Conservation (phyloP, 2,113 vertebrate species). For the Felis chaus region DNA sequence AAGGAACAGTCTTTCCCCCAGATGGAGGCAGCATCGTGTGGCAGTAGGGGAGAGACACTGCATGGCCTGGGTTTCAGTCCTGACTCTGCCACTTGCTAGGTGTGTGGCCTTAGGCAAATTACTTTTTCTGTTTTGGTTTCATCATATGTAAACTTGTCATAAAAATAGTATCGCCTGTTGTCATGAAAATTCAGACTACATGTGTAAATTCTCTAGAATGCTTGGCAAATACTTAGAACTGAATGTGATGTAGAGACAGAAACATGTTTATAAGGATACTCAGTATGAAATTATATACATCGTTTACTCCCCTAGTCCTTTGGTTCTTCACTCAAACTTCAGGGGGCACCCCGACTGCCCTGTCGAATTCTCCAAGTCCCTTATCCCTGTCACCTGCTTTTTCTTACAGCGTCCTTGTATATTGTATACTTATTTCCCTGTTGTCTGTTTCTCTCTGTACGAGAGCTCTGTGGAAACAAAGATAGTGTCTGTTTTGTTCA, state of each 20-base stretch:
- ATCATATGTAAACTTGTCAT: background rate
- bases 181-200: background rate
- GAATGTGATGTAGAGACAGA: background rate
- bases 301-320: background rate
- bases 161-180: background rate
- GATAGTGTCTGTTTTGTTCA: background rate
- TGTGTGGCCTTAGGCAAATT: background rate
- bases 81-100: background rate
- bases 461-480: background rate
- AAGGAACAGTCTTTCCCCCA: background rate
- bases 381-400: background rate
- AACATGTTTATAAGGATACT: background rate
- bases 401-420: background rate
- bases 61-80: too few species aligned
- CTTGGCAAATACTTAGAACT: background rate
- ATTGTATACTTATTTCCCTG: background rate
- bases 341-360: background rate
- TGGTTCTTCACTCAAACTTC: background rate
- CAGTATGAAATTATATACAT: background rate
- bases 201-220: background rate
- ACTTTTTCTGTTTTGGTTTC: background rate
- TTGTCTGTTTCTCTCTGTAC: background rate
- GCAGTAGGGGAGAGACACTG: background rate
- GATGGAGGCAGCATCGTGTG: background rate
- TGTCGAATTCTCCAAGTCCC: accelerated